Evolutionary conservation across 2,888 invertebrate genomes (phyloP), one percentile per base, ranked within the genome.

Genomic region (Cryptus viduatorius): DNA sequence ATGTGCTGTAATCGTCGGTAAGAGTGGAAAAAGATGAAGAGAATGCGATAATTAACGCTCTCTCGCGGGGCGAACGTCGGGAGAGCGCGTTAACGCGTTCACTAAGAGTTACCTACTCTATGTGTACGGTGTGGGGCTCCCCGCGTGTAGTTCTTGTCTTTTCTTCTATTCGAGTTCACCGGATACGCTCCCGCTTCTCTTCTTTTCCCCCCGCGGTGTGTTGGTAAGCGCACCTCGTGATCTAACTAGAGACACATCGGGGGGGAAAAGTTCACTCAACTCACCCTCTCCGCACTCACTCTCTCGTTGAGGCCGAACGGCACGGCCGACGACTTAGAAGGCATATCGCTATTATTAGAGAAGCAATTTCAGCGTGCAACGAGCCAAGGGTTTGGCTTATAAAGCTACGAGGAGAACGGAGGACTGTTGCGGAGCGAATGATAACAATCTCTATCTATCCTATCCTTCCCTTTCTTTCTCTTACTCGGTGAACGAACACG

Each of bases 301-400:
- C 48, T 48, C 61, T 61, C 61, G 29, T 31, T 14, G 31, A 61
- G 61, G 61, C 61, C 14, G n/a, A 31, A 12, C 29, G 59, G 48
- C 29, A 59, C 61, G 78, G 67, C 48, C 67, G 65, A 24, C 48
- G 46, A 82, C 75, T 82, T 82, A 50, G 79, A 61, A 84, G 87
- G 78, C 79, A 78, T 80, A 86, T 87, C 78, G 76, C 80, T 80
- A 56, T 81, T 86, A 89, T 87, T 82, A 87, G 80, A 89, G 86
- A 79, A 76, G 86, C 86, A 88, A 89, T 86, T 87, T 89, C 68
- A 88, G 53, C 86, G 86, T 86, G 85, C 86, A 89, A 88, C 86
- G 81, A 90, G 80, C 82, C 82, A 86, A 82, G 84, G 87, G 83
- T 80, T 61, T 19, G 56, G 78, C 75, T 77, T 67, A 59, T 71